A percentile compares a stretch with the other conserved stretches of the same genome.
phyloP scores from a whole-genome alignment of 1,140 invertebrate species.

The Drosophila melanica region DNA sequence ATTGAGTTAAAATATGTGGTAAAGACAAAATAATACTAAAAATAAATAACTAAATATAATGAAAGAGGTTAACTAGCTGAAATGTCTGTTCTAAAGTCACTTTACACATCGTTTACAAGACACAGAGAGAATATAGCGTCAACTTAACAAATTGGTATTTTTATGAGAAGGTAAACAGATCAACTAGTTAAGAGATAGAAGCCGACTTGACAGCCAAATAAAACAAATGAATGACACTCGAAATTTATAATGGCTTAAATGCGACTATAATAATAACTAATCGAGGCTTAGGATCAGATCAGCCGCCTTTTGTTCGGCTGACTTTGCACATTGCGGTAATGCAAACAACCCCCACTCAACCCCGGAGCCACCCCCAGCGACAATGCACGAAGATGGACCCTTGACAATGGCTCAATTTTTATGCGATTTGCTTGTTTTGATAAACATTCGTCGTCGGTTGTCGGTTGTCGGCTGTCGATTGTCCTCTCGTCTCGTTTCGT shows the following conservation, averaged over 20 bases:
- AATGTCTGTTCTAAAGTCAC: too few relatives aligned
- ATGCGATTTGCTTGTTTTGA: constrained; percentile 79
- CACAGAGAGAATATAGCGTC: background rate
- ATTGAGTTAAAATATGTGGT: too few relatives aligned
- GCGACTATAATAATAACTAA: constrained; percentile 69
- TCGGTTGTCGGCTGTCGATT: constrained; percentile 1
- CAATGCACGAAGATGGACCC: constrained; percentile 24
- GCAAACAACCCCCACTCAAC: constrained; percentile 24
- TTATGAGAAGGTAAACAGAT: background rate
- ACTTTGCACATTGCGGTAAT: constrained; percentile 19
- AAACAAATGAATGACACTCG: constrained; percentile 22
- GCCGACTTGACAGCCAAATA: constrained; percentile 15
- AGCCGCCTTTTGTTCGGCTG: constrained; percentile 28
- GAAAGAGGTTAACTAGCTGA: too few relatives aligned
- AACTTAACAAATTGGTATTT: background rate
- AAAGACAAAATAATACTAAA: too few relatives aligned
- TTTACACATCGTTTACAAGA: too few relatives aligned
- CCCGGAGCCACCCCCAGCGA: background rate
- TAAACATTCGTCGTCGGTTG: constrained; percentile 64
- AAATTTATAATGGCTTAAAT: constrained; percentile 71
- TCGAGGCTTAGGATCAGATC: constrained; percentile 50
- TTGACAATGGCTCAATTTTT: constrained; percentile 79
- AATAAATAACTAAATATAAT: too few relatives aligned
- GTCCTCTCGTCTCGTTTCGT: constrained; percentile 18
- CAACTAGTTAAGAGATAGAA: constrained; percentile 3